Base-by-base conservation (phyloP, 1,140 invertebrate genomes). In the Pachypeltis micranthus region DNA sequence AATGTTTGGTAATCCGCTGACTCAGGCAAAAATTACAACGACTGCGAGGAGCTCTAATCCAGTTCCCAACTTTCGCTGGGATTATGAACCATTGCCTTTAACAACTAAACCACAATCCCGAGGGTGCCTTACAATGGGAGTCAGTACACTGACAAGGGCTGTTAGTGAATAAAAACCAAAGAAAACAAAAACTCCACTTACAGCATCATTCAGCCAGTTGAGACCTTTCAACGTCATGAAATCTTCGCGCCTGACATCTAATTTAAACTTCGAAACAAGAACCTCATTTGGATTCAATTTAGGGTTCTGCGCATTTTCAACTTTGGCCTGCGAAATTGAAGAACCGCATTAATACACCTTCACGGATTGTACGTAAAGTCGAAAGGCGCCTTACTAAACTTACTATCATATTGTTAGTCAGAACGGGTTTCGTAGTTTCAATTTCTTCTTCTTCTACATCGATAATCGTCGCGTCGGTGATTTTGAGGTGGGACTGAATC, bases 201-300 rank as follows among this genome's bases (percentile, higher is more conserved):
- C 87, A 75, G 96, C 93, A 76, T 98, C 95, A 72, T 98, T 98
- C 0, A 98, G 77, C 95, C 95, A 98, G 73, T 91, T 91, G 0
- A 88, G 75, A 0, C 87, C 88, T 0, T 76, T 70, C 1, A 98
- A 72, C 0, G 95, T 96, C 60, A 82, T 76, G 10, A 98, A 81
- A 74, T 98, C 95, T 67, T 74, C 77, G 16, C 80, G 65, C 0
- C 77, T 83, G 12, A 87, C 81, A 63, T 76, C 74, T 21, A 84
- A 69, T 7, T 78, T 77, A 67, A 82, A 85, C 14, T 70, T 78
- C 59, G 81, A 77, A 0, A 76, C 75, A 0, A 87, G 67, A 1
- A 83, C 73, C 66, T 84, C 72, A 61, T 75, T 69, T 1, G 71
- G 63, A 2, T 21, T 51, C 47, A 76, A 72, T 23, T 70, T 67